Evolutionary conservation across 2,797 vertebrate species (phyloP).

Genomic region (Sebastes itinus): DNA sequence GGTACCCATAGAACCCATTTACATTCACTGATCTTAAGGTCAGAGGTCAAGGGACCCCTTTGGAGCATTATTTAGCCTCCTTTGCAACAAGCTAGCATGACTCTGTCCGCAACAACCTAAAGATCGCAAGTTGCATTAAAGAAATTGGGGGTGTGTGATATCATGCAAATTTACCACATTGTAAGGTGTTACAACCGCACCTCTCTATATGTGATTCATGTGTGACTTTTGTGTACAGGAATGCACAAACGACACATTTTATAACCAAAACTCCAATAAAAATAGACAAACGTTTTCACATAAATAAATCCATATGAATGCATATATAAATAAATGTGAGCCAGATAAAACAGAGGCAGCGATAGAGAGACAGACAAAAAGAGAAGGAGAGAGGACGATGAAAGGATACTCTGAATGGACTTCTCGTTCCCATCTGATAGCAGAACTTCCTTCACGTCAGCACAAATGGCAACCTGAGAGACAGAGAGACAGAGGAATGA

Average conservation of each 20-base stretch:
- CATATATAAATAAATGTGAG: slow-evolving; percentile 52
- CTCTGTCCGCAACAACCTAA: too few relatives aligned
- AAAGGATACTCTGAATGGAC: slow-evolving; percentile 99
- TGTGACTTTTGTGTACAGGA: neutral
- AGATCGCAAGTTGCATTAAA: too few relatives aligned
- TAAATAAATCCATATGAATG: slow-evolving; percentile 27
- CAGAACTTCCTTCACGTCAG: slow-evolving; percentile 99
- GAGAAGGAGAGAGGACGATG: slow-evolving; percentile 52
- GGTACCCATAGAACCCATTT: too few relatives aligned
- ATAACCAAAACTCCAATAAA: slow-evolving; percentile 4
- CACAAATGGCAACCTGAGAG: slow-evolving; percentile 97
- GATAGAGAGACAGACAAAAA: slow-evolving; percentile 33
- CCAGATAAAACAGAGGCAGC: slow-evolving; percentile 13
- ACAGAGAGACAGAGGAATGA: slow-evolving; percentile 79
- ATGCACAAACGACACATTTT: neutral
- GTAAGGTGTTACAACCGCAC: neutral
- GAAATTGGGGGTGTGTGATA: too few relatives aligned
- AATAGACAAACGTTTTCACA: neutral
- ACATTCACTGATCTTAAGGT: too few relatives aligned
- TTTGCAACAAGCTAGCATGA: too few relatives aligned
- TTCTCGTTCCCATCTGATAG: slow-evolving; percentile 99
- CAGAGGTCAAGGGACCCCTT: too few relatives aligned
- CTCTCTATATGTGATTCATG: neutral
- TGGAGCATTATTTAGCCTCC: too few relatives aligned
- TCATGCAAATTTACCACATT: neutral